Evolutionary conservation across 2,113 vertebrate genomes (phyloP).

Genomic region (Mesoclemmys tuberculata): DNA sequence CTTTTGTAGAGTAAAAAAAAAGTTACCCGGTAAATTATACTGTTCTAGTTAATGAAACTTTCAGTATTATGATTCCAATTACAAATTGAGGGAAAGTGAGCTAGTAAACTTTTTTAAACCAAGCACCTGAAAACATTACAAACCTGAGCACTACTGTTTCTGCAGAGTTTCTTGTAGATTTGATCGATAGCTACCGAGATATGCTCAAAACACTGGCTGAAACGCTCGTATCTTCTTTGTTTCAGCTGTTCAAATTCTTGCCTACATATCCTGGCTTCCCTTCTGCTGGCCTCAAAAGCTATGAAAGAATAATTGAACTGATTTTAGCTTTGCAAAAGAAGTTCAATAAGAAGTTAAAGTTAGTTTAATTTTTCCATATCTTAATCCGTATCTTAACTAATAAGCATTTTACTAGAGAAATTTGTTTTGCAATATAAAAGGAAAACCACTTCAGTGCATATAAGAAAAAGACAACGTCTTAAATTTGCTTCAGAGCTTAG

Average conservation of each 20-base stretch:
- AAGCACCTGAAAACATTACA: neutral
- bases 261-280: conserved; percentile 78
- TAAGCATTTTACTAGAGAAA: neutral
- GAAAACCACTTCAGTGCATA: neutral
- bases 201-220: conserved; percentile 92
- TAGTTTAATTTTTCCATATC: neutral
- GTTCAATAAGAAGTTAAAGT: neutral
- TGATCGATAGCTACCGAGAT: conserved; percentile 87
- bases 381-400: neutral
- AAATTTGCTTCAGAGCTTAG: neutral
- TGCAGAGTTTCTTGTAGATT: conserved; percentile 95
- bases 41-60: neutral
- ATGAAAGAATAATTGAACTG: conserved; percentile 6
- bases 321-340: conserved; percentile 10
- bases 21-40: neutral
- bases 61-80: neutral
- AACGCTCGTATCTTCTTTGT: conserved; percentile 83
- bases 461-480: accelerated
- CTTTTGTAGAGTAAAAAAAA: neutral
- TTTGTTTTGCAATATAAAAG: neutral
- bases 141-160: conserved; percentile 93
- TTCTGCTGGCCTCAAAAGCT: conserved; percentile 92
- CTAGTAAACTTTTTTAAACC: neutral
- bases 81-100: neutral
- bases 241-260: conserved; percentile 92